These are phyloP conservation scores for Cathartes aura DNA, from an alignment of 2,113 vertebrate species.

Conservation along the genomic window DNA sequence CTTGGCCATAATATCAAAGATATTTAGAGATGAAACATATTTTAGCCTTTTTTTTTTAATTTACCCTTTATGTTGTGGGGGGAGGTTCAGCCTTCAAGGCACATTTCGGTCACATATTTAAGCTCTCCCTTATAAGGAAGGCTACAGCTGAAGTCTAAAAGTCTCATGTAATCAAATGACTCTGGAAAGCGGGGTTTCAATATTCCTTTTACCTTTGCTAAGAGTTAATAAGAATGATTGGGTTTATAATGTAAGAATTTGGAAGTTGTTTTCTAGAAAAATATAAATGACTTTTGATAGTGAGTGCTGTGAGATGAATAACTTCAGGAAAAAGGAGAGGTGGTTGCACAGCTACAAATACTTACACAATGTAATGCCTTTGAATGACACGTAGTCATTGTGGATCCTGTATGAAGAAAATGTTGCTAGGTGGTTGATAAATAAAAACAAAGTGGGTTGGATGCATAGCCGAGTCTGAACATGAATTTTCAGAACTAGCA, in stretches of 20 bases:
- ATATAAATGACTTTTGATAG: background rate
- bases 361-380: background rate
- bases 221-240: background rate
- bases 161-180: background rate
- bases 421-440: conserved; percentile 78
- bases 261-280: background rate
- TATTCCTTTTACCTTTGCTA: background rate
- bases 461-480: conserved; percentile 69
- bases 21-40: conserved; percentile 49
- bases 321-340: background rate
- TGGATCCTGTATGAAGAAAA: conserved; percentile 17
- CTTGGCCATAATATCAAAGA: conserved; percentile 65
- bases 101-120: conserved; percentile 13
- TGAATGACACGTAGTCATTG: background rate
- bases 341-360: conserved; percentile 17
- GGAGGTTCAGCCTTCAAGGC: conserved; percentile 43
- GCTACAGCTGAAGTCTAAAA: background rate
- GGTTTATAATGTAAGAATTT: background rate
- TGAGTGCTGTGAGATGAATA: background rate
- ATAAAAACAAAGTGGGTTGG: conserved; percentile 72
- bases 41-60: conserved; percentile 1
- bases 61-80: conserved; percentile 36
- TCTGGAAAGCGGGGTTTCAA: background rate
- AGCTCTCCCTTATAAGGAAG: background rate
- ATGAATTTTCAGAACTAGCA: conserved; percentile 65